phyloP scores from a whole-genome alignment of 2,113 vertebrate species.

The Clarias macrocephalus region DNA sequence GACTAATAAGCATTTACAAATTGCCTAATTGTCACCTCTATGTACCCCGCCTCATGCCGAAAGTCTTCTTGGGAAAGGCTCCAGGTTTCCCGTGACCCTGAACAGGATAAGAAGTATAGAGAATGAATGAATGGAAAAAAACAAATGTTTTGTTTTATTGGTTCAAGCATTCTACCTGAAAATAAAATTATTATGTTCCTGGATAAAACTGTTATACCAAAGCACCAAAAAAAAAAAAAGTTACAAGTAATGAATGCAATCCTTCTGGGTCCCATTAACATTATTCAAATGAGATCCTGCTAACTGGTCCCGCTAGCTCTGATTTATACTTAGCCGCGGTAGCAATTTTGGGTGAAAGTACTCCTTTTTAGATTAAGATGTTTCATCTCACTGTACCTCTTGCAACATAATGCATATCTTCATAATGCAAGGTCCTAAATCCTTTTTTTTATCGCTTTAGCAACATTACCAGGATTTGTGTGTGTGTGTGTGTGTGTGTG shows the following conservation, averaged over 20 bases:
- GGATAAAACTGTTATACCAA: background rate
- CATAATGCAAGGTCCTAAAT: constrained; percentile 42
- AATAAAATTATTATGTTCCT: background rate
- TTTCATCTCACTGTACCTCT: constrained; percentile 22
- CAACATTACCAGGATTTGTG: constrained; percentile 1
- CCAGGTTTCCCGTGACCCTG: too few species aligned
- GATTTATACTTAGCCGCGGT: constrained; percentile 31
- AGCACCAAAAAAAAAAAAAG: constrained; percentile 16
- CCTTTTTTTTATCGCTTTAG: constrained; percentile 43
- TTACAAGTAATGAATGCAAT: constrained; percentile 26
- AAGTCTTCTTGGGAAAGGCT: too few species aligned
- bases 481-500: background rate
- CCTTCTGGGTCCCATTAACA: constrained; percentile 3
- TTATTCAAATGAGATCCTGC: constrained; percentile 27
- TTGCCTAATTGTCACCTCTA: too few species aligned
- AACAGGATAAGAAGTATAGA: too few species aligned
- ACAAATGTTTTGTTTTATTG: background rate
- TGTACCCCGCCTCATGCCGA: too few species aligned
- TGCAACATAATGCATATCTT: constrained; percentile 28
- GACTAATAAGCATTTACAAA: too few species aligned
- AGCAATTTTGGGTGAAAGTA: constrained; percentile 28
- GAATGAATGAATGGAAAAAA: too few species aligned
- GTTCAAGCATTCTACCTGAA: constrained; percentile 3
- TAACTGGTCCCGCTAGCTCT: constrained; percentile 9
- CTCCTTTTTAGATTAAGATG: constrained; percentile 28